Evolutionary conservation across 2,797 vertebrate species (phyloP), one percentile per base, ranked within the genome.

Genomic region (Ctenochaetus hawaiiensis): DNA sequence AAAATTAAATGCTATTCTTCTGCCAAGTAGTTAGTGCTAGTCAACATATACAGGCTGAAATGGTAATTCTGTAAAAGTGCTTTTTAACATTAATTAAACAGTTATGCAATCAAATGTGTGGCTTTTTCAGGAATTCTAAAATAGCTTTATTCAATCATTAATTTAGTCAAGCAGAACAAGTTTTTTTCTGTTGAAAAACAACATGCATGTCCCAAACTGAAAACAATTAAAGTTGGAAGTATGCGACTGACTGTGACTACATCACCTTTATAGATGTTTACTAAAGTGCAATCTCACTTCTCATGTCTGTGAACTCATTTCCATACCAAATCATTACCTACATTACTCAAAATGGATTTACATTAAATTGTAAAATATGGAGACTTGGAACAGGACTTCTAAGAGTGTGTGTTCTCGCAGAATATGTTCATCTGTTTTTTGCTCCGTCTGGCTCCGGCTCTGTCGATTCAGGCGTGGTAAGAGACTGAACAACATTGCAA

Each of bases 341-440:
- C 39, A 22, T 81, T 47, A 53, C 20, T 67, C 54, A 61, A 41
- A 70, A 52, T 41, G 52, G 48, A 12, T 69, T 58, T 70, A 8
- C 58, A 54, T 22, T 6, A 7, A 51, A 11, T 18, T 57, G 11
- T 69, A 14, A 47, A 37, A n/a, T 10, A 52, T 52, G n/a, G 23
- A 72, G 18, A 49, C 34, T 61, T 61, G 20, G 72, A 67, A 37
- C 22, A 3, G 12, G 18, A 20, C 72, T 62, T 62, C 22, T 12
- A 7, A 75, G 41, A 52, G 37, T 17, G 45, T 17, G 45, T 68
- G 26, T n/a, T 58, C 53, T 63, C 34, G 47, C 41, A 43, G 56
- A 62, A 62, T 69, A 62, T 65, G 37, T 71, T 62, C 70, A 77
- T 70, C 45, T 81, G 67, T 43, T 43, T 57, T 37, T 67, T 18